Evolutionary conservation across 2,888 invertebrate genomes (phyloP), one percentile per base, ranked within the genome.

Genomic region (Blera fallax): DNA sequence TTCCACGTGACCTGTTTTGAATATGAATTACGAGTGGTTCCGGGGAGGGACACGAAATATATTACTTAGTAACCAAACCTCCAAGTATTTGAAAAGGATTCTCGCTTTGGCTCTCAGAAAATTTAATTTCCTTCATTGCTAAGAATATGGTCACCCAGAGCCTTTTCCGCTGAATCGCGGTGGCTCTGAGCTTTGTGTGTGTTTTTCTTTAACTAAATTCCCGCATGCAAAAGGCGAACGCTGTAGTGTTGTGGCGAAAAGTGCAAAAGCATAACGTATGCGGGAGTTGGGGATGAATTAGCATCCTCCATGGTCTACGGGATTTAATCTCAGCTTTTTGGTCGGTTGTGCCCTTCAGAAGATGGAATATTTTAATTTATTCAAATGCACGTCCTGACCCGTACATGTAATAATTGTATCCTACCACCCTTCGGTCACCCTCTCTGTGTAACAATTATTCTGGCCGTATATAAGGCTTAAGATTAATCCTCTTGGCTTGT

Each of bases 401-500:
- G 32, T 27, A 58, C 62, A 62, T 69, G 50, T 16, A 65, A 85
- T 85, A 85, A 85, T 72, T 76, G 81, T 54, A 62, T 45, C 54
- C 45, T 62, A 52, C 43, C 24, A 18, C 43, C 43, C 45, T 18
- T 5, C 58, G 27, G 6, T 14, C 8, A 8, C 8, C 4, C 40
- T 29, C 64, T 6, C 65, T 65, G 14, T 60, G 72, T 58, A 67
- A 62, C 85, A 85, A 85, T 85, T 81, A 77, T 76, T 81, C 62
- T 34, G 54, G 72, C 77, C 74, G 67, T 81, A 80, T 77, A 85
- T 81, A 85, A 81, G 76, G 70, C 70, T 85, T 81, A 72, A 76
- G 80, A 85, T 85, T 85, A 81, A 85, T 85, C 76, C 65, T 81
- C 62, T 70, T 81, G 85, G 81, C 81, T 85, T 85, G 85, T 85